Conservation (phyloP, 1,140 invertebrate genomes). For the Aporrectodea caliginosa region DNA sequence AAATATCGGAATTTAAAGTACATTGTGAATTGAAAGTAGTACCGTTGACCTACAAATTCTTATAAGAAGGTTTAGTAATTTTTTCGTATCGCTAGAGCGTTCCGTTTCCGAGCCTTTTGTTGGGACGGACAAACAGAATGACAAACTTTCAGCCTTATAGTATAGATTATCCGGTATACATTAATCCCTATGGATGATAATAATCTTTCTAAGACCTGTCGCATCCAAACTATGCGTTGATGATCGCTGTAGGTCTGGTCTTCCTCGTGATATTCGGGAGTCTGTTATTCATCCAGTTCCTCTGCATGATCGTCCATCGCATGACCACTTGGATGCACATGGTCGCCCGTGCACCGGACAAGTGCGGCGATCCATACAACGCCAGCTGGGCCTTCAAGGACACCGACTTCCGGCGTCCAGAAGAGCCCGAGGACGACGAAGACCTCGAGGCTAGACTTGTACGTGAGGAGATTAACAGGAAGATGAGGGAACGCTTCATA, state of each 20-base stretch:
- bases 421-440: not conserved
- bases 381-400: conserved; percentile 38
- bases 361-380: conserved; percentile 36
- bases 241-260: not conserved
- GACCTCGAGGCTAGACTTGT: not conserved
- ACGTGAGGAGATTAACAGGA: not conserved
- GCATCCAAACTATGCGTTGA: no score
- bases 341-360: conserved; percentile 41
- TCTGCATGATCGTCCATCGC: conserved; percentile 16
- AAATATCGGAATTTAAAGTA: no score
- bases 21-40: no score
- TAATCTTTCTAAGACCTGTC: no score
- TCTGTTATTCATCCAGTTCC: not conserved
- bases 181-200: no score
- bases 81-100: no score
- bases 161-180: no score
- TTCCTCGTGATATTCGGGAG: conserved; percentile 7
- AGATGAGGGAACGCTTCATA: not conserved
- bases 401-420: not conserved
- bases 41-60: no score
- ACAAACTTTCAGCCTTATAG: no score
- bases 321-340: conserved; percentile 9
- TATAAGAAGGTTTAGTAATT: no score
- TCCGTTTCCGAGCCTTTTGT: no score
- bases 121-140: no score